Conservation (phyloP, 2,113 vertebrate species). For the Melospiza georgiana region DNA sequence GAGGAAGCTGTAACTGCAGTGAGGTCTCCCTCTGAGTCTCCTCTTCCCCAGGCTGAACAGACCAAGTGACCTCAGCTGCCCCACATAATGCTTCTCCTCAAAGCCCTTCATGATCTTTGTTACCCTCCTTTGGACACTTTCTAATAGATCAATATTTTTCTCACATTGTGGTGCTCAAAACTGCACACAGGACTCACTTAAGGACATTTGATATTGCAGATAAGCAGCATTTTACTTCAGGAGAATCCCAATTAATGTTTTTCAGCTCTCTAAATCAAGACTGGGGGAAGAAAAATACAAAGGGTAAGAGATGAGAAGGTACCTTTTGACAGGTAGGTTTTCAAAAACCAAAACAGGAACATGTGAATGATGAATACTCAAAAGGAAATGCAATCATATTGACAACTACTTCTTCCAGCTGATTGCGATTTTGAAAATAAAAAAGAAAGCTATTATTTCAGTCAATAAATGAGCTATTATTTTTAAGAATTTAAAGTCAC, state of each 20-base stretch:
- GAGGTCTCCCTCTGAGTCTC: neutral
- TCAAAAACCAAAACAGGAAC: neutral
- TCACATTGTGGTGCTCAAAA: neutral
- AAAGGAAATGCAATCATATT: neutral
- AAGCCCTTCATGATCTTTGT: neutral
- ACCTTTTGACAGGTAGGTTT: neutral
- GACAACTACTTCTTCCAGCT: neutral
- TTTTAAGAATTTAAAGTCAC: neutral
- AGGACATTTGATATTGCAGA: neutral
- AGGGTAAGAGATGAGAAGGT: neutral
- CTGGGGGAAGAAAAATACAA: neutral
- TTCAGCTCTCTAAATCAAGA: neutral
- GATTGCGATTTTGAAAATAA: neutral
- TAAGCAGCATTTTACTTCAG: neutral
- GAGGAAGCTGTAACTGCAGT: fast-evolving
- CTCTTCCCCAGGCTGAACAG: neutral
- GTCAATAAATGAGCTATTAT: neutral
- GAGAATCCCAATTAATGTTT: neutral
- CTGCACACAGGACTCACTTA: neutral
- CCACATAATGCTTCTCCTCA: neutral
- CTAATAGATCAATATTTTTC: neutral
- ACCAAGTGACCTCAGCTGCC: neutral
- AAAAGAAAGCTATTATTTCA: neutral
- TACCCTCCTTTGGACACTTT: neutral
- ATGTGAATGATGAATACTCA: neutral